Conservation (phyloP, 2,888 invertebrate genomes). For the Venusia cambrica region DNA sequence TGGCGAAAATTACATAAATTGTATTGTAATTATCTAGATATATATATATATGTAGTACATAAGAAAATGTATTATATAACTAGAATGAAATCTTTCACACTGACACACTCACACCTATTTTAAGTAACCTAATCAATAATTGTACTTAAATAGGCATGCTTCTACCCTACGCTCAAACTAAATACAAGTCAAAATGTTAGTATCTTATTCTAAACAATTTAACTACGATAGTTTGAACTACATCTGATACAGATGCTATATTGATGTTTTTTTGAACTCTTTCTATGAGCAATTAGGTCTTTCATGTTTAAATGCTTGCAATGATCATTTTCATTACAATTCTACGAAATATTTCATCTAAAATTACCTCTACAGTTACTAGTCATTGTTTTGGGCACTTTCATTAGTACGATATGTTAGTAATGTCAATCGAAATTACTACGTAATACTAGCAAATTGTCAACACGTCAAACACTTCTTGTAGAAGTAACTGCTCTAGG, state of each 20-base stretch:
- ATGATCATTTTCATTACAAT: constrained; percentile 10
- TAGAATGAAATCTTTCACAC: constrained; percentile 41
- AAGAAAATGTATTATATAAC: constrained; percentile 2
- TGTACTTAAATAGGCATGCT: constrained; percentile 80
- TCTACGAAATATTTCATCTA: constrained; percentile 14
- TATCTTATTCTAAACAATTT: constrained; percentile 58
- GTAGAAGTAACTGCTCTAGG: too few species aligned
- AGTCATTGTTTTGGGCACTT: too few species aligned
- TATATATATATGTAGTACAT: constrained; percentile 8
- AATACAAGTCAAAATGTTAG: constrained; percentile 63
- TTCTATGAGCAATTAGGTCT: constrained; percentile 57
- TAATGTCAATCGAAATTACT: too few species aligned
- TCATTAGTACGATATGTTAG: too few species aligned
- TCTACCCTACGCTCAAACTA: constrained; percentile 61
- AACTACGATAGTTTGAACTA: constrained; percentile 72
- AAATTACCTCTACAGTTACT: too few species aligned
- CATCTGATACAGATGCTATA: constrained; percentile 76
- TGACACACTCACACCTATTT: constrained; percentile 62
- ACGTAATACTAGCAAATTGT: too few species aligned
- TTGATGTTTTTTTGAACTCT: constrained; percentile 65
- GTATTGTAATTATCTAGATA: too few species aligned
- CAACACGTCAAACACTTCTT: too few species aligned
- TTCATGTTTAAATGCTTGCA: constrained; percentile 22
- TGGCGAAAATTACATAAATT: constrained; percentile 10
- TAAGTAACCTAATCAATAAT: constrained; percentile 66